Evolutionary conservation across 2,113 vertebrate species (phyloP), one percentile per base, ranked within the genome.

Genomic region (Vireo altiloquus): DNA sequence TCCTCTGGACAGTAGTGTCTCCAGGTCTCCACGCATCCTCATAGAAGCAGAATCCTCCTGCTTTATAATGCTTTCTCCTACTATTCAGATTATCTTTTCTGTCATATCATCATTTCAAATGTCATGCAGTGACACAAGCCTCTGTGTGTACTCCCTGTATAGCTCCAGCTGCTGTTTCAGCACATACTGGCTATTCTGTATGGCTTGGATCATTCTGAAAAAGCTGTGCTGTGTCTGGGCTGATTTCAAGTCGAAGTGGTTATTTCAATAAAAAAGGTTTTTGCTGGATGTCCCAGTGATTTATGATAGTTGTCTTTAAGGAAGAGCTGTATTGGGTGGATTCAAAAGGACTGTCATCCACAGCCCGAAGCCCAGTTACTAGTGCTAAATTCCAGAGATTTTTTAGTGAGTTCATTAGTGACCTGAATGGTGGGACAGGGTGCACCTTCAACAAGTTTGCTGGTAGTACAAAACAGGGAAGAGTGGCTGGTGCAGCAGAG

Each of bases 31-130:
- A 17, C 3, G 1, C 52, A 30, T 80, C 15, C 10, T 47, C 7
- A 17, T 0, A 65, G 69, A 37, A 74, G n/a, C 24, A 75, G 40
- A 76, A 53, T 49, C 15, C 21, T 89, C 6, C 24, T 71, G 52
- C 22, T 92, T 86, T 85, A 24, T 85, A 59, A 17, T 68, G 33
- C 33, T 88, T 90, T 19, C 31, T 89, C 27, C 6, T 63, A 7
- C 24, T 79, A 2, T 46, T 74, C 28, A 46, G 16, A 5, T n/a
- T 66, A 30, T 71, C 24, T 63, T 49, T 27, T 5, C 8, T 65
- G 37, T 72, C 20, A 5, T 12, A 14, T 13, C 8, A 4, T 40
- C 4, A 16, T 68, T 65, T 79, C 49, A 10, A 0, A 0, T 75
- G 16, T 66, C 30, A 9, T 22, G 24, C 47, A 37, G 39, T 42